A percentile compares a stretch with the other conserved stretches of the same genome.
phyloP scores from a whole-genome alignment of 1,140 invertebrate genomes.

The Steinernema khuongi region DNA sequence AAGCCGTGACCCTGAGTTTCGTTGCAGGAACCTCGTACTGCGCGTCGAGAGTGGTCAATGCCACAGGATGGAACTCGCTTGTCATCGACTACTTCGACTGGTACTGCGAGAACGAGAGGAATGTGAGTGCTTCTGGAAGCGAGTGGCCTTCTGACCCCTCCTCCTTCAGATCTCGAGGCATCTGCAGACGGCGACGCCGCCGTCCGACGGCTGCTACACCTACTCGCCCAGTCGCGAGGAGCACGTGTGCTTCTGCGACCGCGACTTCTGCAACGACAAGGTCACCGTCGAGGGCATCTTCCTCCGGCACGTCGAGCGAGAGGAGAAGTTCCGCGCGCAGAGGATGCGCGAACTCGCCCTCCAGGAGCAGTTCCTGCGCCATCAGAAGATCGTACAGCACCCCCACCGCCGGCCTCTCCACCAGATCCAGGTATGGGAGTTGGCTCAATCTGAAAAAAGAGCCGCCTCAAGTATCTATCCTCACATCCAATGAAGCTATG shows the following conservation, averaged over 20 bases:
- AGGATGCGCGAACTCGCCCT: neutral
- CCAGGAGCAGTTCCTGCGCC: neutral
- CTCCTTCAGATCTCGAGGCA: neutral
- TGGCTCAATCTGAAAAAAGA: neutral
- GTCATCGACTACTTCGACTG: conserved; percentile 11
- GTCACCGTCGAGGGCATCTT: neutral
- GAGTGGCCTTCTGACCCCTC: neutral
- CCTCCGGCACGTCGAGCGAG: neutral
- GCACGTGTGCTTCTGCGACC: conserved; percentile 6
- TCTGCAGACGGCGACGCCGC: neutral
- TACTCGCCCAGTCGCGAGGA: neutral
- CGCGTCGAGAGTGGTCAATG: neutral
- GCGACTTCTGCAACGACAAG: conserved; percentile 6
- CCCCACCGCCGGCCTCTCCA: neutral
- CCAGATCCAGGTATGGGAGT: neutral
- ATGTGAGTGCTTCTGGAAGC: neutral
- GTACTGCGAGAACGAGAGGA: conserved; percentile 6
- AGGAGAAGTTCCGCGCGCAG: conserved; percentile 5
- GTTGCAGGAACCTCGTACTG: conserved; percentile 3
- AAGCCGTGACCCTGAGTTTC: neutral
- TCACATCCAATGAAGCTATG: too few relatives aligned
- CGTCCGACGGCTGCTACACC: neutral
- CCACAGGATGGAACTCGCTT: neutral
- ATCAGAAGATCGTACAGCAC: conserved; percentile 3
- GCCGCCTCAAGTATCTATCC: neutral